Conservation (phyloP, 92 coral and sea anemone species). For the Zoanthus gigantus region DNA sequence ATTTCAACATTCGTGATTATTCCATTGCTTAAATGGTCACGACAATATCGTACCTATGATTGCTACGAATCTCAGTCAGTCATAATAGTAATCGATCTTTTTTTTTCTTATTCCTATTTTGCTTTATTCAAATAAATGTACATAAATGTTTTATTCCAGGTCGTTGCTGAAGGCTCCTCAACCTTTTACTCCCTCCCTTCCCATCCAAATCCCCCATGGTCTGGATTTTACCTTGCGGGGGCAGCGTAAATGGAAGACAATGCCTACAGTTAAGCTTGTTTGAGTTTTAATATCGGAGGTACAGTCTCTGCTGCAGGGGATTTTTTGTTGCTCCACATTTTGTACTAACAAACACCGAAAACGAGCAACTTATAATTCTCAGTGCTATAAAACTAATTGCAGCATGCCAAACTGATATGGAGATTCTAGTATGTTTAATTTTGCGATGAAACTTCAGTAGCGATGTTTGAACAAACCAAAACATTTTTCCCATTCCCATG, state of each 20-base stretch:
- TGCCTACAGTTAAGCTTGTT: background rate
- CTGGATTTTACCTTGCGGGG: no score
- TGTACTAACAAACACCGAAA: background rate
- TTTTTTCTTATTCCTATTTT: background rate
- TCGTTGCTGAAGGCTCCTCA: no score
- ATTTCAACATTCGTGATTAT: background rate
- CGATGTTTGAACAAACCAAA: background rate
- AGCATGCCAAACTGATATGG: background rate
- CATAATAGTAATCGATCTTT: background rate
- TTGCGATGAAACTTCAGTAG: background rate
- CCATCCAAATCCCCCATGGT: no score
- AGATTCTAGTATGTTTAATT: slow-evolving; percentile 2
- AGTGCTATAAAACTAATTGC: background rate
- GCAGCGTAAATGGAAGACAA: background rate
- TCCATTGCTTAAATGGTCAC: background rate
- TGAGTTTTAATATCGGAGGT: background rate
- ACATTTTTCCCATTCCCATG: slow-evolving; percentile 26
- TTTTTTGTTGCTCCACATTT: background rate
- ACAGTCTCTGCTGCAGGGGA: slow-evolving; percentile 21
- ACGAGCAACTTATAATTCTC: slow-evolving; percentile 13
- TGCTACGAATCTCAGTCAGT: background rate
- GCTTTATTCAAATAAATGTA: slow-evolving; percentile 1
- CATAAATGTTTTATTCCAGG: background rate
- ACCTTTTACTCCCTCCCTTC: no score
- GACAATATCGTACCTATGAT: background rate